A percentile compares a stretch with the other conserved stretches of the same genome.
Evolutionary conservation across 2,888 invertebrate genomes (phyloP).

Genomic region (Sarcophaga subvicina): DNA sequence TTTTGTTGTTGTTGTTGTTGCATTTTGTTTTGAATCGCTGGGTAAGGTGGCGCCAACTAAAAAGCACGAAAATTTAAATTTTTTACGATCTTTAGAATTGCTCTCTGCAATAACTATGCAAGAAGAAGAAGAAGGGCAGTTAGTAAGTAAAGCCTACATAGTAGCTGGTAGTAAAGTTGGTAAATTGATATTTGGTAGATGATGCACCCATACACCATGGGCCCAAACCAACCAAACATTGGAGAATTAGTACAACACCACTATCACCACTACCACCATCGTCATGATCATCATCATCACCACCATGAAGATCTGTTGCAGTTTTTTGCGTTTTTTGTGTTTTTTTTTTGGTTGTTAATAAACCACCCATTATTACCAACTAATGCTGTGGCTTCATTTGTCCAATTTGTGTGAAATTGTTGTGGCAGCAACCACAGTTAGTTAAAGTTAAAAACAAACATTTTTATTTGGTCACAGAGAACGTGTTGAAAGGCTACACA

Average conservation of each 20-base stretch:
- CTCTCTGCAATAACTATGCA: constrained; percentile 7
- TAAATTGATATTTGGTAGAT: constrained; percentile 65
- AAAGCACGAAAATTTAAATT: constrained; percentile 76
- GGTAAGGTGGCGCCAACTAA: constrained; percentile 79
- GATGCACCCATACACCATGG: constrained; percentile 41
- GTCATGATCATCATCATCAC: not conserved
- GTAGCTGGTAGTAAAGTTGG: constrained; percentile 60
- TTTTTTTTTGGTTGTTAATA: constrained; percentile 12
- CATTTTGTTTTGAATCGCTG: constrained; percentile 35
- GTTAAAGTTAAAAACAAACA: constrained; percentile 71
- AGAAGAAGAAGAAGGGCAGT: not conserved
- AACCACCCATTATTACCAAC: constrained; percentile 73
- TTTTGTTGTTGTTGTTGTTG: not conserved
- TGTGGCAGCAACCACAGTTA: constrained; percentile 70
- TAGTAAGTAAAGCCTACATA: constrained; percentile 8
- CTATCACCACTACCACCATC: constrained; percentile 48
- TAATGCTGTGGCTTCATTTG: constrained; percentile 74
- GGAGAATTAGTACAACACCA: constrained; percentile 61
- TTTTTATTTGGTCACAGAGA: constrained; percentile 73
- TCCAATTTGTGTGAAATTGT: constrained; percentile 72
- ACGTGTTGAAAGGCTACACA: constrained; percentile 70
- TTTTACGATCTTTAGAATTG: constrained; percentile 56
- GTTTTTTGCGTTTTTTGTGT: not conserved
- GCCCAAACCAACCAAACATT: constrained; percentile 35
- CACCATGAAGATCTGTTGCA: not conserved